A percentile compares a stretch with the other conserved stretches of the same genome.
These are phyloP conservation scores for Oscheius myriophilus DNA, from an alignment of 2,888 invertebrate species.

Conservation along the genomic window DNA sequence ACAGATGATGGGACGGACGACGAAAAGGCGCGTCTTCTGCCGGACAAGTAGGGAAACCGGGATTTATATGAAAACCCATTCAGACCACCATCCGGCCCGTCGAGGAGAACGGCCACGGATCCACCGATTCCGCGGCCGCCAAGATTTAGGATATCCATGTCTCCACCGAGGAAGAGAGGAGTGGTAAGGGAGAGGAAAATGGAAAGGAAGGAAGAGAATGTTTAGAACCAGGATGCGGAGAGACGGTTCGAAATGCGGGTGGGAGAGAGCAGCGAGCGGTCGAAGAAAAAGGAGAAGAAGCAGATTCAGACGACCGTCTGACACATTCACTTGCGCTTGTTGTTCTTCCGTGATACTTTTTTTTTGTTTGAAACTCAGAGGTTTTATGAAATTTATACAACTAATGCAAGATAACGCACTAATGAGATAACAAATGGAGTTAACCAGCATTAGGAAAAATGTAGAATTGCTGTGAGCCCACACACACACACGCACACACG, in stretches of 20 bases:
- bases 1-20: constrained; percentile 56
- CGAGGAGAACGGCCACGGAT: neutral
- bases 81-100: neutral
- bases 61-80: neutral
- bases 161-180: constrained; percentile 53
- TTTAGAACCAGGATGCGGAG: constrained; percentile 37
- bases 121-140: constrained; percentile 51
- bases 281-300: constrained; percentile 18
- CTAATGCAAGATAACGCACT: too few relatives aligned
- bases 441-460: too few relatives aligned
- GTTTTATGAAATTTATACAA: too few relatives aligned
- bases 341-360: too few relatives aligned
- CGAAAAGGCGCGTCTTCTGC: constrained; percentile 40
- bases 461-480: too few relatives aligned
- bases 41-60: constrained; percentile 39
- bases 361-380: too few relatives aligned
- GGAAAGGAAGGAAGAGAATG: constrained; percentile 13
- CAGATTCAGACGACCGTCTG: too few relatives aligned
- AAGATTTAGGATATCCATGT: constrained; percentile 64
- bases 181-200: neutral
- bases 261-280: constrained; percentile 19
- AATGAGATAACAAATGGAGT: too few relatives aligned
- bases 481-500: too few relatives aligned
- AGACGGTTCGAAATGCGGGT: constrained; percentile 54
- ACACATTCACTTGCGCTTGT: too few relatives aligned